Conservation (phyloP, 2,113 vertebrate genomes). For the Benitochromis conjunctus region DNA sequence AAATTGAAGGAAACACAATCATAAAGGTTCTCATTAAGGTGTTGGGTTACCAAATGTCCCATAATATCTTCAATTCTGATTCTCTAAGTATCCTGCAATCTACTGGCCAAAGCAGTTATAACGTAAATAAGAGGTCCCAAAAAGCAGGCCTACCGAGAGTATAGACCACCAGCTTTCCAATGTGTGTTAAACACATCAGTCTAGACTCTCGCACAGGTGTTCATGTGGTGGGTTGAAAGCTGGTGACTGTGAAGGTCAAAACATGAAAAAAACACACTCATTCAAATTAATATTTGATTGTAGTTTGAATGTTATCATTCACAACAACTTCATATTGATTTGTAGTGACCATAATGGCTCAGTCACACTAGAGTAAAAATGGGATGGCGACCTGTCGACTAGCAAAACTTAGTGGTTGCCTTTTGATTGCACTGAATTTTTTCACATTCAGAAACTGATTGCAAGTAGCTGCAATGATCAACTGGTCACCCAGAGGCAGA, state of each 20-base stretch:
- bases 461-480: background rate
- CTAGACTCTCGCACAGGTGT: background rate
- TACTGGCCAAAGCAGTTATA: background rate
- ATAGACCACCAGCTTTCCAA: background rate
- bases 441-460: background rate
- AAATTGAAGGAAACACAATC: background rate
- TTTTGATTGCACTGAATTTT: background rate
- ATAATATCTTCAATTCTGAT: background rate
- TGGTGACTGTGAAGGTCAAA: background rate
- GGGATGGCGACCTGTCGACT: background rate
- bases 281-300: background rate
- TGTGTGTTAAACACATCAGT: background rate
- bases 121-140: accelerated
- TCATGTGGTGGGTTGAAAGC: background rate
- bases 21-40: background rate
- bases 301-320: background rate
- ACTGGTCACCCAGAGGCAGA: background rate
- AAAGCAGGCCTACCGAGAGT: background rate
- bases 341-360: background rate
- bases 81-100: background rate
- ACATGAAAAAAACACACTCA: background rate
- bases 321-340: background rate
- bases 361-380: background rate
- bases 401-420: background rate
- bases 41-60: accelerated